These are phyloP conservation scores for Chouioia cunea DNA, from an alignment of 2,888 invertebrate genomes.

Conservation along the genomic window DNA sequence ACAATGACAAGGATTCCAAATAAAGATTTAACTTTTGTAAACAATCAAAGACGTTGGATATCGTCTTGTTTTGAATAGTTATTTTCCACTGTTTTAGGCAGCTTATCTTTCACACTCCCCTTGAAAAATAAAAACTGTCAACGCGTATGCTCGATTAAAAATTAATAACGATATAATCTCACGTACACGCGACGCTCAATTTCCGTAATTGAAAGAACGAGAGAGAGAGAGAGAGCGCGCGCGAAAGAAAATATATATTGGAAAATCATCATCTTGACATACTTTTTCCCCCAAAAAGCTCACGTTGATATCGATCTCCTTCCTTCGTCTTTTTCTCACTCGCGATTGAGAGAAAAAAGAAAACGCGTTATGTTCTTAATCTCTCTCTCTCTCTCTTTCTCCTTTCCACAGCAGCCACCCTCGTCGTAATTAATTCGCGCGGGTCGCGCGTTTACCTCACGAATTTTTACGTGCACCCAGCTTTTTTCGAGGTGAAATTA, in stretches of 20 bases:
- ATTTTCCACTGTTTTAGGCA: too few species aligned
- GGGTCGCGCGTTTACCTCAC: background rate
- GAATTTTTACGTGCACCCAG: background rate
- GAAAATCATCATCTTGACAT: slow-evolving; percentile 19
- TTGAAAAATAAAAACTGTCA: background rate
- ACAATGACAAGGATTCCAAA: slow-evolving; percentile 27
- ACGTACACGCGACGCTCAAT: background rate
- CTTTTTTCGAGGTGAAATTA: too few species aligned
- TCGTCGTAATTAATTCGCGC: slow-evolving; percentile 14
- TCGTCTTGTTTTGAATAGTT: background rate
- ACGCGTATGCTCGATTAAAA: background rate
- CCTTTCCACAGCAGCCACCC: background rate
- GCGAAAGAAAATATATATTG: too few species aligned
- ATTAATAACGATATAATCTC: background rate
- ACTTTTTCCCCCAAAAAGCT: slow-evolving; percentile 17
- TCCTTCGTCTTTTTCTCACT: too few species aligned
- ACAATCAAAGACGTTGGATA: slow-evolving; percentile 21
- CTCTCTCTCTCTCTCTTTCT: background rate
- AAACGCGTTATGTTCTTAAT: slow-evolving; percentile 7
- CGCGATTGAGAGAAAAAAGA: slow-evolving; percentile 1
- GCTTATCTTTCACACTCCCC: background rate
- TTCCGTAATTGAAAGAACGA: too few species aligned
- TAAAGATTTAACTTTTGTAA: slow-evolving; percentile 37
- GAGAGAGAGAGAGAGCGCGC: too few species aligned
- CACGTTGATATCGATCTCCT: background rate